Percentiles rank a stretch among this genome's conserved stretches.
phyloP scores from a whole-genome alignment of 1,140 invertebrate species.

The Drosophila leontia region DNA sequence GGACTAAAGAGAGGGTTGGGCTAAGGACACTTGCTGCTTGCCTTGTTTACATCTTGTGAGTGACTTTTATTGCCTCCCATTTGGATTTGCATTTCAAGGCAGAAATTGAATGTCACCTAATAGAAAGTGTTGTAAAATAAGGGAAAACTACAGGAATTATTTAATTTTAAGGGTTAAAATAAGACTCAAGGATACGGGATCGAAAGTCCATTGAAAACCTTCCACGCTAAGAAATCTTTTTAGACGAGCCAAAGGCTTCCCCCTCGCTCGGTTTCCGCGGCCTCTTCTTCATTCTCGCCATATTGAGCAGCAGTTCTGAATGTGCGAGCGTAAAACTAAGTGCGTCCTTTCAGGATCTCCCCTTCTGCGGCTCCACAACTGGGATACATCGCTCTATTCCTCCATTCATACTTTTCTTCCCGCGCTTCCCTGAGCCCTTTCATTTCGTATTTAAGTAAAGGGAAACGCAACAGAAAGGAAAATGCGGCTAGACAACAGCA shows the following conservation, averaged over 20 bases:
- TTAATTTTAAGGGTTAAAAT: too few relatives aligned
- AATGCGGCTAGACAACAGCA: conserved; percentile 44
- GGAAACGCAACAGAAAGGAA: conserved; percentile 51
- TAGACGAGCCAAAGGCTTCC: neutral
- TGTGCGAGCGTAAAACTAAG: conserved; percentile 60
- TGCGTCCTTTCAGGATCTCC: conserved; percentile 53
- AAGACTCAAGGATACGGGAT: neutral
- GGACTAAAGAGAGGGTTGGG: neutral
- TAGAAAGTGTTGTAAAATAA: neutral
- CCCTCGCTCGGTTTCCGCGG: conserved; percentile 1
- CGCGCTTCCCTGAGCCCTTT: conserved; percentile 63
- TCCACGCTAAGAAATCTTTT: neutral
- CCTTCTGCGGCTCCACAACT: neutral
- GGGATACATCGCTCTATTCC: neutral
- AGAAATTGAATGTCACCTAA: neutral
- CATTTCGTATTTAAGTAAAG: conserved; percentile 64
- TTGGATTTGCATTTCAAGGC: conserved; percentile 44
- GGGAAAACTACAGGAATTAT: neutral
- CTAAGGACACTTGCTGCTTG: conserved; percentile 14
- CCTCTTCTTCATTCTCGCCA: conserved; percentile 43
- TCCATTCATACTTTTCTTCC: conserved; percentile 36
- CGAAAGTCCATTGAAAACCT: neutral
- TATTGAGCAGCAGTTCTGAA: conserved; percentile 60
- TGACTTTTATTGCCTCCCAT: conserved; percentile 53
- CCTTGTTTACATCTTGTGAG: conserved; percentile 50